Evolutionary conservation across 2,113 vertebrate genomes (phyloP).

Genomic region (Tor tambroides): DNA sequence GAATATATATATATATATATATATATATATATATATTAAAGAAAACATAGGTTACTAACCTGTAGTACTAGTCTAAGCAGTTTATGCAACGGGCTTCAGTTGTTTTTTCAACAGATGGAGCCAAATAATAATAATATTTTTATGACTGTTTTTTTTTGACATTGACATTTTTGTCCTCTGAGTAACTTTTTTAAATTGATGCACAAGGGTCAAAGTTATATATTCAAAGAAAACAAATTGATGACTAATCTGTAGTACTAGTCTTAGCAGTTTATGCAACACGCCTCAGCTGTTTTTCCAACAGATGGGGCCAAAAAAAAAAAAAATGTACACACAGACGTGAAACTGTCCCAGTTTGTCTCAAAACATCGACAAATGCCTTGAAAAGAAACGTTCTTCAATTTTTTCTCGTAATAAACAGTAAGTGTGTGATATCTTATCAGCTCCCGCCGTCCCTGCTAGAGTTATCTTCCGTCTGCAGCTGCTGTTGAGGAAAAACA

Average conservation of each 20-base stretch:
- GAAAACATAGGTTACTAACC: too few species aligned
- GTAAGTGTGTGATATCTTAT: conserved; percentile 13
- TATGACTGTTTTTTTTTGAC: too few species aligned
- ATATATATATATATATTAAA: too few species aligned
- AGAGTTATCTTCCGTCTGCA: conserved; percentile 43
- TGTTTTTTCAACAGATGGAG: too few species aligned
- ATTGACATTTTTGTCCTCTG: too few species aligned
- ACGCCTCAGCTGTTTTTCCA: not conserved
- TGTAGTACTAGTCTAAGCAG: too few species aligned
- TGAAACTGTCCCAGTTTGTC: not conserved
- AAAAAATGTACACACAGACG: not conserved
- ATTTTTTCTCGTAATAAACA: not conserved
- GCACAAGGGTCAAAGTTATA: too few species aligned
- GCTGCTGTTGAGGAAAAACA: conserved; percentile 17
- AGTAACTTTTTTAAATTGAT: too few species aligned
- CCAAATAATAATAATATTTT: too few species aligned
- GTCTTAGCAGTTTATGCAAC: not conserved
- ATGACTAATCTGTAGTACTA: not conserved
- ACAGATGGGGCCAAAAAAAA: not conserved
- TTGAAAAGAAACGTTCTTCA: not conserved
- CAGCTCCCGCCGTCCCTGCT: not conserved
- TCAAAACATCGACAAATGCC: not conserved
- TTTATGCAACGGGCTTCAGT: too few species aligned
- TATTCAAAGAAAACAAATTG: too few species aligned
- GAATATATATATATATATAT: too few species aligned